These are phyloP conservation scores for Siniperca obscura DNA, from an alignment of 2,797 vertebrate genomes.

Conservation along the genomic window DNA sequence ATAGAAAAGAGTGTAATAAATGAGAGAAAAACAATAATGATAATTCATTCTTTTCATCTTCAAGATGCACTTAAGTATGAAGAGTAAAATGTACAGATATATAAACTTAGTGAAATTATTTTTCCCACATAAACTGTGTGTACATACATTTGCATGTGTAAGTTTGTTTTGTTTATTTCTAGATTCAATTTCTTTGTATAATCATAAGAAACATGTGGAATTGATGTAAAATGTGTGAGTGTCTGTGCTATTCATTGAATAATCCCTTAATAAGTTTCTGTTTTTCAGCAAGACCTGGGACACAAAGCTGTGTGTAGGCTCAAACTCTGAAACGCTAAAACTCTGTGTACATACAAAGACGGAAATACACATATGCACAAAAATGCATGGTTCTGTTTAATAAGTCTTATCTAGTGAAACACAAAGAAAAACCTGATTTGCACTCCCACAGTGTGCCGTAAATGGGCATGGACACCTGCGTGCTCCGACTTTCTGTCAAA, in stretches of 20 bases:
- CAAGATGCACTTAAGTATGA: no score
- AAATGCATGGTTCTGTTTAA: background rate
- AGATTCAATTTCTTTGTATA: background rate
- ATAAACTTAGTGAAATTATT: no score
- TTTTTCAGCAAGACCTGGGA: background rate
- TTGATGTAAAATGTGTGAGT: background rate
- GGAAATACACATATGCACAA: background rate
- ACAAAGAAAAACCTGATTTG: background rate
- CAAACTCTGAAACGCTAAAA: background rate
- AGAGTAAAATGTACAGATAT: no score
- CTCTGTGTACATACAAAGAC: background rate
- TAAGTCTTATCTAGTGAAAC: background rate
- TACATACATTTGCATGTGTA: background rate
- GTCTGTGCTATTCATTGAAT: background rate
- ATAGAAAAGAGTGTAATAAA: no score
- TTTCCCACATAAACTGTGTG: no score
- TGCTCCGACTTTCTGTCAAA: background rate
- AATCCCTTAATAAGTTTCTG: background rate
- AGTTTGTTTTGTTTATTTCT: background rate
- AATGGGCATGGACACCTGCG: conserved; percentile 8
- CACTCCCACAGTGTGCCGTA: background rate
- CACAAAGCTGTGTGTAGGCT: background rate
- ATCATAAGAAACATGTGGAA: background rate
- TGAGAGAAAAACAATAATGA: no score
- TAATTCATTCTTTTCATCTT: no score